Evolutionary conservation across 2,797 vertebrate genomes (phyloP).

Genomic region (Enteromius thamalakanensis): DNA sequence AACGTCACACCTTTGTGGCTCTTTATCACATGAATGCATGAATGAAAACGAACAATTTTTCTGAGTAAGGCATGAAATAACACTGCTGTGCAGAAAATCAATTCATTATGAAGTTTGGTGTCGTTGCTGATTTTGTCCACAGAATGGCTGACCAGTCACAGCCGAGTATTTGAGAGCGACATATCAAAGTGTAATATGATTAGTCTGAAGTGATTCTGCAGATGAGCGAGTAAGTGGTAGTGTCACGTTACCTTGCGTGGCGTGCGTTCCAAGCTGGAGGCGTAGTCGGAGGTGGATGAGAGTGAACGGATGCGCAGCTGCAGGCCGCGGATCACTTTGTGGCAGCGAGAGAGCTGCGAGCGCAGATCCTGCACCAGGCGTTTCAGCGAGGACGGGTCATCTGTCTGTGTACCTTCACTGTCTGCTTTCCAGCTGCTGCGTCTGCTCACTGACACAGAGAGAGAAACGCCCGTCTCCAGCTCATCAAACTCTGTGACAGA

Average conservation of each 20-base stretch:
- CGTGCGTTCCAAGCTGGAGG: slow-evolving; percentile 85
- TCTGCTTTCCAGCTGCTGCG: slow-evolving; percentile 61
- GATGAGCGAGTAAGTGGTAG: background rate
- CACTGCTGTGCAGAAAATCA: background rate
- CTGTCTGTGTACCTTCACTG: slow-evolving; percentile 53
- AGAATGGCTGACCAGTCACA: background rate
- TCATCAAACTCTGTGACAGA: slow-evolving; percentile 86
- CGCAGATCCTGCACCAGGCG: slow-evolving; percentile 86
- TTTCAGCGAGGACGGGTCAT: slow-evolving; percentile 68
- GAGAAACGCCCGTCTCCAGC: slow-evolving; percentile 78
- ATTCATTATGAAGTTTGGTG: background rate
- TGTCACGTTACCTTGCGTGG: slow-evolving; percentile 73
- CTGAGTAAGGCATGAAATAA: no score
- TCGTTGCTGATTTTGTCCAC: background rate
- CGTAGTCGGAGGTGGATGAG: slow-evolving; percentile 88
- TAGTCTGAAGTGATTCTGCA: background rate
- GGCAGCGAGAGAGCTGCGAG: slow-evolving; percentile 84
- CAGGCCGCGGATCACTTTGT: slow-evolving; percentile 88
- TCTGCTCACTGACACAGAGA: slow-evolving; percentile 66
- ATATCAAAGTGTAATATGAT: background rate
- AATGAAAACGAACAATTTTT: background rate
- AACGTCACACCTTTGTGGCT: background rate
- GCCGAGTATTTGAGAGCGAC: background rate
- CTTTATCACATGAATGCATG: background rate
- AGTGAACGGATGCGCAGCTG: slow-evolving; percentile 86